A percentile compares a stretch with the other conserved stretches of the same genome.
phyloP scores from a whole-genome alignment of 2,113 vertebrate genomes.

The Kobus ellipsiprymnus region DNA sequence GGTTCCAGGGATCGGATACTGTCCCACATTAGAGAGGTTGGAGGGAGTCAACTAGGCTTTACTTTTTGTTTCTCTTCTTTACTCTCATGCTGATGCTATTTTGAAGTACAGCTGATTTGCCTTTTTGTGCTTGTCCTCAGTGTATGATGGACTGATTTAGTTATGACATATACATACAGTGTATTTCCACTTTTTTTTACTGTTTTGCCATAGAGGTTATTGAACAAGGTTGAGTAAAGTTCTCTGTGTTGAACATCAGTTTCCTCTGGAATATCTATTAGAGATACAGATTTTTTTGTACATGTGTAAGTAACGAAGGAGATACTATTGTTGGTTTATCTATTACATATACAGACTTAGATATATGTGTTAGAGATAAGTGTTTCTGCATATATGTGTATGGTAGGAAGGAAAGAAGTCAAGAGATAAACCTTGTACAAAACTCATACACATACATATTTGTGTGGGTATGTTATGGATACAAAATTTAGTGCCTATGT shows the following conservation, averaged over 20 bases:
- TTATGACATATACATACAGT: neutral
- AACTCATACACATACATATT: neutral
- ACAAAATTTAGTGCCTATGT: neutral
- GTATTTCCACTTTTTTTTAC: neutral
- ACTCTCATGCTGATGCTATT: neutral
- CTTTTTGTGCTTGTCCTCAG: neutral
- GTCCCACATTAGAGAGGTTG: neutral
- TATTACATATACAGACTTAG: neutral
- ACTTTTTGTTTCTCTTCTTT: neutral
- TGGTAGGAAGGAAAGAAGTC: neutral
- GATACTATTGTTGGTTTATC: neutral
- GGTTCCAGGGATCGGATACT: neutral
- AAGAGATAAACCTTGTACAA: neutral
- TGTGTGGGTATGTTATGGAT: neutral
- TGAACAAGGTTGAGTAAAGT: neutral
- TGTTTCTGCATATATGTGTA: neutral
- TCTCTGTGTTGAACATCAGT: neutral
- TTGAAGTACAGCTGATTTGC: neutral
- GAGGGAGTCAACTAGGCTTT: neutral
- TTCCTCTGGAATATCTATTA: neutral
- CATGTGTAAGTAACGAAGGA: neutral
- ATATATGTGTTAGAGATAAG: neutral
- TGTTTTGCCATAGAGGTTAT: neutral
- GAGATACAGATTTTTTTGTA: neutral
- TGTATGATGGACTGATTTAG: neutral